phyloP scores from a whole-genome alignment of 2,888 invertebrate genomes.

The Lepidocyrtoides sp. region DNA sequence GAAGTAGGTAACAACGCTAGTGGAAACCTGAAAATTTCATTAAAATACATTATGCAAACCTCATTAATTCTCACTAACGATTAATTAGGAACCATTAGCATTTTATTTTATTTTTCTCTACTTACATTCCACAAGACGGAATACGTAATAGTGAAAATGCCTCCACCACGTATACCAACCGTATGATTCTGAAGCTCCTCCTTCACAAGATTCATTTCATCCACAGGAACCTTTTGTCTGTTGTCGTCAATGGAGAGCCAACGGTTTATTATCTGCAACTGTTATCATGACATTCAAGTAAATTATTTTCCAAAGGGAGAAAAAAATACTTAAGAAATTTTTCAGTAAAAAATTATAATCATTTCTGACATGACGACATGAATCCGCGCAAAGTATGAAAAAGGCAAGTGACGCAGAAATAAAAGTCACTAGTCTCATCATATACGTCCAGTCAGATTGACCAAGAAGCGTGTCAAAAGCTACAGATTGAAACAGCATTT shows the following conservation, averaged over 20 bases:
- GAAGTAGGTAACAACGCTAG: background rate
- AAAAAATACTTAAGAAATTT: no score
- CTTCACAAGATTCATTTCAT: background rate
- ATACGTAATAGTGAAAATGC: constrained; percentile 3
- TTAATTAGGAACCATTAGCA: background rate
- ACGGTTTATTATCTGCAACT: background rate
- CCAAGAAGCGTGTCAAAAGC: background rate
- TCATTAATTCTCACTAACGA: no score
- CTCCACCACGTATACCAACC: background rate
- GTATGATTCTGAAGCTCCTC: background rate
- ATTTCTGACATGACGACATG: background rate
- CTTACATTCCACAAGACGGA: constrained; percentile 28
- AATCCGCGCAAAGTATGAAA: background rate
- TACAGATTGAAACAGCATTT: constrained; percentile 13
- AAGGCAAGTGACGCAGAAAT: background rate
- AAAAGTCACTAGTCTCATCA: background rate
- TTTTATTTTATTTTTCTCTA: background rate
- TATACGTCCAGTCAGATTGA: background rate
- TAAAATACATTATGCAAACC: background rate
- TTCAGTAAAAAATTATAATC: background rate
- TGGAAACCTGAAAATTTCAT: background rate
- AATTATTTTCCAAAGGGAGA: no score
- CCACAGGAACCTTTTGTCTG: background rate
- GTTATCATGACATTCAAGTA: background rate
- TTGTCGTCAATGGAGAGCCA: background rate